phyloP scores from a whole-genome alignment of 2,888 invertebrate species.

The Caenorhabditis virilis region DNA sequence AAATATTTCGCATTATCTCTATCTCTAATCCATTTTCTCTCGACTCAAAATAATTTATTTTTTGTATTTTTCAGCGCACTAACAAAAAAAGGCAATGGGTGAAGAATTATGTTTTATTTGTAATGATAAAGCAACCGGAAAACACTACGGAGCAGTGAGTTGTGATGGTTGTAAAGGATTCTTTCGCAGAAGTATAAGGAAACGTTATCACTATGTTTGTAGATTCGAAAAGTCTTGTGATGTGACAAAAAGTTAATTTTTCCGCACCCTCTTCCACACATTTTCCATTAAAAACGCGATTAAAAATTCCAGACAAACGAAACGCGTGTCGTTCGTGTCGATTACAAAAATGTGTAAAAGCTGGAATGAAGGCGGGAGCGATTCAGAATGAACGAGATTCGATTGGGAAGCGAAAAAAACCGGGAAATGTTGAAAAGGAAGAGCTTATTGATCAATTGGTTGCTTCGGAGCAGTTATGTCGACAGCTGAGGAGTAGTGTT shows the following conservation, averaged over 20 bases:
- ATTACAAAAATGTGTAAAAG: slow-evolving; percentile 53
- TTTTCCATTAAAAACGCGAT: too few relatives aligned
- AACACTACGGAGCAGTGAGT: slow-evolving; percentile 64
- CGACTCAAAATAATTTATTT: neutral
- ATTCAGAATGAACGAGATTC: slow-evolving; percentile 63
- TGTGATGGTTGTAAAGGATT: slow-evolving; percentile 68
- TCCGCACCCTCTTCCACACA: too few relatives aligned
- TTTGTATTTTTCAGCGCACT: neutral
- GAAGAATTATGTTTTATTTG: slow-evolving; percentile 61
- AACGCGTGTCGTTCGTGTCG: slow-evolving; percentile 62
- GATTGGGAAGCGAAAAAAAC: slow-evolving; percentile 59
- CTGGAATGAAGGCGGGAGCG: slow-evolving; percentile 63
- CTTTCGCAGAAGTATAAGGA: slow-evolving; percentile 67
- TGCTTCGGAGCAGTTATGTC: slow-evolving; percentile 51
- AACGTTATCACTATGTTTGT: slow-evolving; percentile 64
- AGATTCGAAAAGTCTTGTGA: slow-evolving; percentile 63
- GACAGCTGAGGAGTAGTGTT: slow-evolving; percentile 59
- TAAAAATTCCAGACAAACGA: slow-evolving; percentile 58
- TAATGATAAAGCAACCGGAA: slow-evolving; percentile 65
- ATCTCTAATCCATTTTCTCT: too few relatives aligned
- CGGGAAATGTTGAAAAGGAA: slow-evolving; percentile 32
- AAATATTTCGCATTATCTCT: too few relatives aligned
- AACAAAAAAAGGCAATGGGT: slow-evolving; percentile 24
- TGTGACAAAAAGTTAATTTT: slow-evolving; percentile 67
- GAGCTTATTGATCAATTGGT: slow-evolving; percentile 51